Conservation (phyloP, 2,888 invertebrate species). For the Acanthosepion lycidas region DNA sequence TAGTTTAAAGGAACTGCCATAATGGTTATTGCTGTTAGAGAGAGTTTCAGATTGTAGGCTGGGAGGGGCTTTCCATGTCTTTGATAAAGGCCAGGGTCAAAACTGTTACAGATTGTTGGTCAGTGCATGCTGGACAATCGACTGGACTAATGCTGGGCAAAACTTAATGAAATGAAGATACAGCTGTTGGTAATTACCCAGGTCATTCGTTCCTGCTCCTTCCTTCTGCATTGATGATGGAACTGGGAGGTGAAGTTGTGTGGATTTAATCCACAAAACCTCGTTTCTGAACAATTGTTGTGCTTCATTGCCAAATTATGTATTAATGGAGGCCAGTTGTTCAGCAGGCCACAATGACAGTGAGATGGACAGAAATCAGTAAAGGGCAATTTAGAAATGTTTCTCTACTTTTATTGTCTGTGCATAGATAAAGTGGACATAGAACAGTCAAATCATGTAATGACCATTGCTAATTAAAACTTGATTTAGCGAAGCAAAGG, state of each 20-base stretch:
- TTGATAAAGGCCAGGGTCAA: slow-evolving; percentile 33
- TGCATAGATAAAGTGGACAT: no score
- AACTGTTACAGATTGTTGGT: slow-evolving; percentile 33
- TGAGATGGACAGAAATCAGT: neutral
- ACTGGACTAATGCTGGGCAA: slow-evolving; percentile 21
- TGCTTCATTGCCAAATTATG: slow-evolving; percentile 21
- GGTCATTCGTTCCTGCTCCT: slow-evolving; percentile 18
- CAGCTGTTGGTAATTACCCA: slow-evolving; percentile 23
- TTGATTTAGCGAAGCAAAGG: neutral
- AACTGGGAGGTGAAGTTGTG: neutral
- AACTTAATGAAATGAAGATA: slow-evolving; percentile 33
- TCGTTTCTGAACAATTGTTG: slow-evolving; percentile 7
- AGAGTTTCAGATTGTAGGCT: neutral
- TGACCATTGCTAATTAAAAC: neutral
- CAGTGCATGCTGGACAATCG: slow-evolving; percentile 33
- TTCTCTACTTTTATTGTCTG: neutral
- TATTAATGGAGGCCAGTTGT: neutral
- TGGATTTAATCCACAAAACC: slow-evolving; percentile 18
- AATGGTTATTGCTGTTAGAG: slow-evolving; percentile 14
- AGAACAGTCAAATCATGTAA: neutral
- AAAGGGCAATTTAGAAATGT: slow-evolving; percentile 2
- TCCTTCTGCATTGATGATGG: neutral
- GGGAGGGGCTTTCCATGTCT: neutral
- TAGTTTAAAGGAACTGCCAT: neutral
- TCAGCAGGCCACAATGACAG: neutral